Evolutionary conservation across 2,113 vertebrate species (phyloP).

Genomic region (Nyctereutes procyonoides): DNA sequence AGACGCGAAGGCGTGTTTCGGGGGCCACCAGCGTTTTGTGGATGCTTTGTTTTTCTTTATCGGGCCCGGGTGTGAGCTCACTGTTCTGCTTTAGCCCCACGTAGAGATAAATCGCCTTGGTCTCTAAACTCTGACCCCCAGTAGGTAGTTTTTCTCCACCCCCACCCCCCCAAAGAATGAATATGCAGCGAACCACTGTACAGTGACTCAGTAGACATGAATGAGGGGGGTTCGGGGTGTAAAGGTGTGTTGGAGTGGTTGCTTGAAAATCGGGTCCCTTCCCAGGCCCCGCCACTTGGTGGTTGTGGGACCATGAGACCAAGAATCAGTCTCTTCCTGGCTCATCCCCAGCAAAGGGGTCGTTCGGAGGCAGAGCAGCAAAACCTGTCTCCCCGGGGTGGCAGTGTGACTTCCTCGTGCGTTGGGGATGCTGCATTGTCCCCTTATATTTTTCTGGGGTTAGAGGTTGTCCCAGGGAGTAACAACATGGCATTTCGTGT

Average conservation of each 20-base stretch:
- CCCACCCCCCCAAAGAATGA: not conserved
- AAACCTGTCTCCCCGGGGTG: not conserved
- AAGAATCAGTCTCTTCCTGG: not conserved
- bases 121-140: not conserved
- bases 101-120: not conserved
- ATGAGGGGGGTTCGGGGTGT: not conserved
- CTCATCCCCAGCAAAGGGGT: not conserved
- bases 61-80: not conserved
- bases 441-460: fast-evolving
- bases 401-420: fast-evolving
- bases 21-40: not conserved
- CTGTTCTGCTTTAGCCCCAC: no score
- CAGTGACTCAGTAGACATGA: not conserved
- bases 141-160: not conserved
- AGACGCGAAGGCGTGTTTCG: not conserved
- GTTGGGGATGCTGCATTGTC: fast-evolving
- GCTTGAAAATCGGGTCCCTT: not conserved
- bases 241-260: not conserved
- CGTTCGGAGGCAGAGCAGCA: not conserved
- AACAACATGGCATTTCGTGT: not conserved
- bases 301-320: not conserved
- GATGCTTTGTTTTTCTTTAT: not conserved
- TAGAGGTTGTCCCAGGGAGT: not conserved
- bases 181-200: not conserved
- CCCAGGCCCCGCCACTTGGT: not conserved